Evolutionary conservation across 2,113 vertebrate genomes (phyloP), one percentile per base, ranked within the genome.

Genomic region (Cervus canadensis): DNA sequence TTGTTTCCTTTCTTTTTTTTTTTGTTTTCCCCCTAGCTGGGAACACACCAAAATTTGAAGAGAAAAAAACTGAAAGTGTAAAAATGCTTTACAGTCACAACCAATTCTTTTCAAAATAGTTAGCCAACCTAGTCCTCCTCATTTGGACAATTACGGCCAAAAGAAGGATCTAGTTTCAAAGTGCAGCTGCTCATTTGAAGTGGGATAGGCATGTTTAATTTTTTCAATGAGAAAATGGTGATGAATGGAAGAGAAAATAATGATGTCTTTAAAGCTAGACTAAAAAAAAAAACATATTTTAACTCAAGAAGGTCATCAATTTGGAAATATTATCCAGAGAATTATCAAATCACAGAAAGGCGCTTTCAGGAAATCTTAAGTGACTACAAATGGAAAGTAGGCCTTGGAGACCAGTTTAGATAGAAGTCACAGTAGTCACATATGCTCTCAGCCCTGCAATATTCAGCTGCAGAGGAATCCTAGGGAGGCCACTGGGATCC

Each of bases 111-210:
- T 96, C 97, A 97, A 81, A 92, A 93, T 4, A 89, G 85, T 88
- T 54, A 86, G 78, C 56, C 88, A 97, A 97, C 95, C 93, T 97
- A 93, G 93, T 91, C 89, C 85, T 97, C 83, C 83, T 93, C 83
- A 93, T 95, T 89, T 91, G 91, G 96, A 95, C 96, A 98, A 97
- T 98, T 97, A 94, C 6, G 92, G 87, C 26, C 83, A n/a, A 86
- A 89, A 89, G 91, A 87, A 87, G 71, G 96, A 96, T 97, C 97
- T 87, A 67, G 96, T 97, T 98, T 98, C 98, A 98, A 98, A 98
- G 98, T 45, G 86, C 97, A 98, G 96, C 96, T 97, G 97, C 93
- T 91, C 97, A 98, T 97, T 97, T 98, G 97, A 98, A 97, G 97
- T 95, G 62, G 97, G 89, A 96, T 87, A 97, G 95, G 97, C 91